Evolutionary conservation across 2,113 vertebrate genomes (phyloP).

Genomic region (Spea multiplicata): DNA sequence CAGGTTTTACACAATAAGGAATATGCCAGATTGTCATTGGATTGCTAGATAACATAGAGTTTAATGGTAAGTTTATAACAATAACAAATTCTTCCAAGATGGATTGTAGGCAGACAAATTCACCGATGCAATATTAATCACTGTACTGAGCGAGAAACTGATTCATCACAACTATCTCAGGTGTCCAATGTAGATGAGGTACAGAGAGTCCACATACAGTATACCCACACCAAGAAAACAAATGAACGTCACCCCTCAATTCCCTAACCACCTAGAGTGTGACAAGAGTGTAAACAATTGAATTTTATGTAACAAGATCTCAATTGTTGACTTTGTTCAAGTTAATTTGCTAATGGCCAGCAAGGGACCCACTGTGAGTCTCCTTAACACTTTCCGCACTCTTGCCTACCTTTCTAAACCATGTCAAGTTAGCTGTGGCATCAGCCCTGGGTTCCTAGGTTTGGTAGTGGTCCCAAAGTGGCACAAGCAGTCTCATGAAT

Average conservation of each 20-base stretch:
- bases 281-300: not conserved
- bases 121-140: conserved; percentile 3
- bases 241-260: not conserved
- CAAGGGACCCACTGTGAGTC: not conserved
- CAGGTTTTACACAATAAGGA: not conserved
- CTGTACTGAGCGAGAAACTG: not conserved
- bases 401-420: not conserved
- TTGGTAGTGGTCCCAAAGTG: no score
- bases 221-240: conserved; percentile 7
- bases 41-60: conserved; percentile 1
- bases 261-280: not conserved
- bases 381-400: not conserved
- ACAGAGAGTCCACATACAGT: not conserved
- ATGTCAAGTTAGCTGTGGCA: no score
- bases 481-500: no score
- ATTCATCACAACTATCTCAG: not conserved
- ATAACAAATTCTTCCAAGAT: not conserved
- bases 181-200: not conserved
- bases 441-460: no score
- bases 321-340: conserved; percentile 7
- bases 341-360: not conserved
- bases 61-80: conserved; percentile 1
- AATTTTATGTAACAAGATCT: conserved; percentile 8
- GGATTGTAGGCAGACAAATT: not conserved
- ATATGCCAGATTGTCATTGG: conserved; percentile 17